Base-by-base conservation (phyloP, 2,888 invertebrate genomes). In the Sesamia inferens region DNA sequence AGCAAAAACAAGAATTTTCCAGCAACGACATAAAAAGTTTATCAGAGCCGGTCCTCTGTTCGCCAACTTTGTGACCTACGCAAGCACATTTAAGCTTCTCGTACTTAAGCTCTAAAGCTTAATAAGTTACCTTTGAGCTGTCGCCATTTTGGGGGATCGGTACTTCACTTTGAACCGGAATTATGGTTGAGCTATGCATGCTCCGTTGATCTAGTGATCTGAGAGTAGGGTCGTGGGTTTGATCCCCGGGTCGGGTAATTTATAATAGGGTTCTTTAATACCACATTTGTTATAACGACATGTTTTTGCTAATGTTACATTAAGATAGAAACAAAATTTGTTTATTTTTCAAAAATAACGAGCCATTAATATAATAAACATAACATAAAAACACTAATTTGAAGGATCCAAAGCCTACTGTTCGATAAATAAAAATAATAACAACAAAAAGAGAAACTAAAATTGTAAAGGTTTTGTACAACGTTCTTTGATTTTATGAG, bases 81-180 rank as follows among this genome's bases (percentile, higher is more conserved):
- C 64, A 81, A 81, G 77, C 77, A 74, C 62, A 66, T 72, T 72
- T 64, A 73, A 74, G 77, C 70, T 77, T 19, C 73, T 63, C 66
- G 65, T 68, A 66, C 70, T 80, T 71, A 81, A 74, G 76, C 73
- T 74, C 58, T 57, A 74, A 80, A 81, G 81, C 81, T 81, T 68
- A 81, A 82, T 81, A 77, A 85, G 84, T 85, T 84, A 84, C 82
- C 78, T 85, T 82, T 77, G 79, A 76, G 78, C 64, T 76, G 74
- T 78, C 81, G 76, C 78, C 76, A 74, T 79, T 72, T 71, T 55
- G 31, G 69, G 42, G 47, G 63, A 67, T 48, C 51, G 69, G 57
- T 59, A 62, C 65, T 69, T 67, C 44, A 55, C 16, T 68, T 69
- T 39, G 16, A 39, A 5, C n/a, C 19, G 42, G 73, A 71, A 63